Evolutionary conservation across 2,888 invertebrate genomes (phyloP), one percentile per base, ranked within the genome.

Genomic region (Stegophylla sp.): DNA sequence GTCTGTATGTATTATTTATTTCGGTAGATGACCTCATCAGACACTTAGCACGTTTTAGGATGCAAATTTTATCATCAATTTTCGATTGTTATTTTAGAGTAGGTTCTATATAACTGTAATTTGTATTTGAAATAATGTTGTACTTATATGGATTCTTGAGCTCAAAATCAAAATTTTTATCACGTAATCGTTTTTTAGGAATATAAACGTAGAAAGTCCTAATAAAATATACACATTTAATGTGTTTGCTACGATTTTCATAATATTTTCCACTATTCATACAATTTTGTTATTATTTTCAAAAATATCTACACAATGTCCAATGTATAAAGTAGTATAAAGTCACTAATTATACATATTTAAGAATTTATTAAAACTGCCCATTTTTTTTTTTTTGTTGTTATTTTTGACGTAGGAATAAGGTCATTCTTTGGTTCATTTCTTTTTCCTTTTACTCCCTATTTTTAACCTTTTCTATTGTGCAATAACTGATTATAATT

Each of bases 1-100:
- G 15, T 51, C 75, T 45, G 45, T 9, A 51, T 63, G 15, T 51
- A 51, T 41, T 66, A 41, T 66, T 75, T 75, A 66, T 75, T 75
- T 75, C n/a, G 53, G 64, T 75, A 66, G n/a, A 66, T 66, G 75
- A 75, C 75, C 75, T 66, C 75, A 75, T 43, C 53, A 26, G 0
- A 12, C 41, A 34, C 7, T 26, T 75, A 41, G 75, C 53, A 75
- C 75, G 64, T 66, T 64, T 74, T 43, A 34, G 20, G 26, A 75
- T 66, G 51, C 26, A 75, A 43, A 43, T 66, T 64, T 75, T 53
- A 41, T 63, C 23, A 23, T 51, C 10, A 41, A 10, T 51, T 64
- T 64, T 43, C 51, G 20, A 69, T 53, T 45, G 26, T 73, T 72
- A 41, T 59, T n/a, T 20, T 53, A n/a, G 26, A 10, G 5, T 51